Evolutionary conservation across 2,797 vertebrate genomes (phyloP), one percentile per base, ranked within the genome.

Genomic region (Chaetophractus vellerosus): DNA sequence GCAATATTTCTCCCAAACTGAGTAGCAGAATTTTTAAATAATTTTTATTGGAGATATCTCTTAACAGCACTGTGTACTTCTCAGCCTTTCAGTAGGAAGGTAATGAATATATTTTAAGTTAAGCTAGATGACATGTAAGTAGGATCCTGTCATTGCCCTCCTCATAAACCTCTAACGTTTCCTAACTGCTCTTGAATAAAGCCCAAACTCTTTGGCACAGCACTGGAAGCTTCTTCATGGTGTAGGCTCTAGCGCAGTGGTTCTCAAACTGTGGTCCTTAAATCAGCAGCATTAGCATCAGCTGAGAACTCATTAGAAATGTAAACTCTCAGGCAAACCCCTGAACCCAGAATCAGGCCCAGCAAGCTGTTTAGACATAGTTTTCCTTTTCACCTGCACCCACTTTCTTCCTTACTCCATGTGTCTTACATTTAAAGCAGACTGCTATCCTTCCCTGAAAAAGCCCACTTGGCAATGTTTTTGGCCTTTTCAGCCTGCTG

Each of bases 1-100:
- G 48, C 8, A 19, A 83, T 31, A 64, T 23, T 88, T 68, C 57
- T 79, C 12, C 55, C 8, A 93, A n/a, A 3, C 61, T 33, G 6
- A 66, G 26, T 28, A 66, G 18, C 10, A 81, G n/a, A 26, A 19
- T 59, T 64, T 33, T 66, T 28, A 66, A 83, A 66, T 38, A 71
- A 38, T 38, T 55, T 71, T 63, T 82, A 84, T 45, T 36, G 57
- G 48, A 19, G 31, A 23, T 52, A 21, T 41, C 48, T 83, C 89
- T 93, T 78, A 93, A 93, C 23, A 93, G 59, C 24, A 36, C 48
- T 69, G 38, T 55, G 52, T 48, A 92, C 48, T 23, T 86, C 52
- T 87, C 36, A 79, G 69, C n/a, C 26, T 94, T 94, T 91, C 50
- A 88, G 75, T 69, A 83, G 74, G 38, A 91, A 90, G 55, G 68